Conservation (phyloP, 2,888 invertebrate genomes). For the Drosophila nigricruria region DNA sequence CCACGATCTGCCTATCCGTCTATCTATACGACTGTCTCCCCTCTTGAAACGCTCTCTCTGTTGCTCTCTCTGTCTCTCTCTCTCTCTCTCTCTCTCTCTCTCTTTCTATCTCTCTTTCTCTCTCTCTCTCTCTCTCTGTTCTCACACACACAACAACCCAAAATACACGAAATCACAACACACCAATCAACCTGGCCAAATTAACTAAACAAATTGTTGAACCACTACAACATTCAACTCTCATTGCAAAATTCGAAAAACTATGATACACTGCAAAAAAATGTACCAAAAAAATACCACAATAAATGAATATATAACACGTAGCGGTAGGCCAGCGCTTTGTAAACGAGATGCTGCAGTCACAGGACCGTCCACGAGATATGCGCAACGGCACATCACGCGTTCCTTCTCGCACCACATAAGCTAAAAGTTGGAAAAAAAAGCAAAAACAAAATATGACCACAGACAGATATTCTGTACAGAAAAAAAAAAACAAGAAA, state of each 20-base stretch:
- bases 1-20: slow-evolving; percentile 65
- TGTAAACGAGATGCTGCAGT: slow-evolving; percentile 86
- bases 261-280: slow-evolving; percentile 46
- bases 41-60: slow-evolving; percentile 45
- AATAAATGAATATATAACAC: slow-evolving; percentile 41
- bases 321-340: slow-evolving; percentile 85
- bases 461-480: slow-evolving; percentile 44
- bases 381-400: slow-evolving; percentile 81
- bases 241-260: slow-evolving; percentile 38
- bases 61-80: slow-evolving; percentile 18
- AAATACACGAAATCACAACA: slow-evolving; percentile 43
- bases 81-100: slow-evolving; percentile 10
- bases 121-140: slow-evolving; percentile 14
- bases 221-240: slow-evolving; percentile 29
- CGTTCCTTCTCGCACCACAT: slow-evolving; percentile 75
- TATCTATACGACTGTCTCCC: slow-evolving; percentile 65
- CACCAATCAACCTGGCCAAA: slow-evolving; percentile 56
- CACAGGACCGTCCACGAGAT: slow-evolving; percentile 84
- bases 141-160: slow-evolving; percentile 37
- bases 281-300: slow-evolving; percentile 25
- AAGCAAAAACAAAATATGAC: slow-evolving; percentile 22
- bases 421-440: slow-evolving; percentile 75
- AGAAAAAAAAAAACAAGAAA: slow-evolving; percentile 43
- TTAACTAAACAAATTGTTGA: slow-evolving; percentile 23
- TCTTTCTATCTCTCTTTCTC: slow-evolving; percentile 27